Percentiles rank a stretch among this genome's conserved stretches.
Conservation (phyloP, 2,888 invertebrate genomes). For the Machimus atricapillus region DNA sequence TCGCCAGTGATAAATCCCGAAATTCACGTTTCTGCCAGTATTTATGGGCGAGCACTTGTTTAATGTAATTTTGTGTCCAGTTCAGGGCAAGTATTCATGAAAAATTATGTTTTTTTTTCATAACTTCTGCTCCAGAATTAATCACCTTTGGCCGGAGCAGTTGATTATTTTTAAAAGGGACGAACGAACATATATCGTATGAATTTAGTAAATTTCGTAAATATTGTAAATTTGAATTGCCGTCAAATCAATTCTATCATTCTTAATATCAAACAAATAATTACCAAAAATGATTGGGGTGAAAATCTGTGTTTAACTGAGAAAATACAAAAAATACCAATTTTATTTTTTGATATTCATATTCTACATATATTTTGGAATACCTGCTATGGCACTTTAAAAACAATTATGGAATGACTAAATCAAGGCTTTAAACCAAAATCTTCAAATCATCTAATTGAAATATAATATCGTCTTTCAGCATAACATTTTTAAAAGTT, state of each 20-base stretch:
- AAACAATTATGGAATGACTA: no score
- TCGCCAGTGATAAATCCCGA: neutral
- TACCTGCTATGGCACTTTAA: no score
- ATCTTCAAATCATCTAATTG: no score
- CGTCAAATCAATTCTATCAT: neutral
- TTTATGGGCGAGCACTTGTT: neutral
- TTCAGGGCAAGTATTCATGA: neutral
- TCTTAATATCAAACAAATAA: no score
- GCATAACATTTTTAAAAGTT: no score
- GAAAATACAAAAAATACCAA: no score
- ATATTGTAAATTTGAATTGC: neutral
- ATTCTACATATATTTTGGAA: no score
- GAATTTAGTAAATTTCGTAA: neutral
- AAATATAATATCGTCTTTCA: no score
- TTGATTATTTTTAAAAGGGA: neutral
- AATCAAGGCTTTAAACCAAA: no score
- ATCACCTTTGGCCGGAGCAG: neutral
- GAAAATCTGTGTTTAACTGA: no score
- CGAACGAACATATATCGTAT: neutral
- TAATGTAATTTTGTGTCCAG: conserved; percentile 4
- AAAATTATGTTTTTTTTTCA: neutral
- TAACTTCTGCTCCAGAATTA: neutral
- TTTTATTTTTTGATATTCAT: no score
- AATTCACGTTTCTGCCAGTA: neutral
- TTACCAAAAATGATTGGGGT: no score